Conservation (phyloP, 1,140 invertebrate species). For the Neotoxoptera formosana region DNA sequence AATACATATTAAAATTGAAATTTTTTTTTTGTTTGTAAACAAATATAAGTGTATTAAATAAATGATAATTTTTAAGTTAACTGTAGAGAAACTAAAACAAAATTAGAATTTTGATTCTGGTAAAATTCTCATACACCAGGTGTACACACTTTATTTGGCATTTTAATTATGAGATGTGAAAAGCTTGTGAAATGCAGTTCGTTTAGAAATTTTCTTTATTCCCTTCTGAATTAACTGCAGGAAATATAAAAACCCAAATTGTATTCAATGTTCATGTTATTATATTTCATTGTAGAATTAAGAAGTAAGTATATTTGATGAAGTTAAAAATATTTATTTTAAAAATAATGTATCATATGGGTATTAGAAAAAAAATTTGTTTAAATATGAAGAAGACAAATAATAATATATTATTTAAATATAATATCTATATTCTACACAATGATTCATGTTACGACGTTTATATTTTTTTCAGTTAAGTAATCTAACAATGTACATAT, state of each 20-base stretch:
- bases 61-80: neutral
- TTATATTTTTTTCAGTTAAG: neutral
- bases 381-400: neutral
- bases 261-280: neutral
- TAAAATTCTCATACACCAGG: neutral
- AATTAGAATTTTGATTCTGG: too few relatives aligned
- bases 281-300: neutral
- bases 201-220: neutral
- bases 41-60: too few relatives aligned
- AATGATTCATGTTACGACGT: neutral
- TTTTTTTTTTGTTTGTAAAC: too few relatives aligned
- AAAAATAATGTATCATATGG: neutral
- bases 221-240: neutral
- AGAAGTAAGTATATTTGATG: neutral
- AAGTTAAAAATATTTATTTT: neutral
- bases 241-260: neutral
- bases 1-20: neutral
- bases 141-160: neutral
- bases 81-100: too few relatives aligned
- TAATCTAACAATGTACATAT: neutral
- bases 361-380: neutral
- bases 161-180: neutral
- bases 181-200: neutral
- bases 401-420: neutral
- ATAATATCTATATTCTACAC: neutral